phyloP scores from a whole-genome alignment of 2,113 vertebrate species.

The Gobiocypris rarus region DNA sequence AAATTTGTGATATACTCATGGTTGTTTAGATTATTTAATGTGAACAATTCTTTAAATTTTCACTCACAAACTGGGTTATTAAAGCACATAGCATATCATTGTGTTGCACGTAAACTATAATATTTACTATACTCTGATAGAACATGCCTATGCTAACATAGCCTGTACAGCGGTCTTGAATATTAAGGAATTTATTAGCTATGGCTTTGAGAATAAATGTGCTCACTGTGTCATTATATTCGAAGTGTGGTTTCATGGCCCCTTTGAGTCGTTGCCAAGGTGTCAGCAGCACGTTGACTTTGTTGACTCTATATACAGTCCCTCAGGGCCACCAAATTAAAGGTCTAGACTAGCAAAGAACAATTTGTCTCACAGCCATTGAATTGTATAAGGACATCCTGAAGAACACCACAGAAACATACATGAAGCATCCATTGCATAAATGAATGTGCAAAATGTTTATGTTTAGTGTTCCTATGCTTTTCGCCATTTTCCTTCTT shows the following conservation, averaged over 20 bases:
- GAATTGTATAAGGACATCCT: background rate
- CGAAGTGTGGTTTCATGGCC: background rate
- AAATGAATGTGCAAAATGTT: background rate
- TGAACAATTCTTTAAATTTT: background rate
- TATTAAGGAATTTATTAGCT: background rate
- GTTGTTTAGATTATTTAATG: background rate
- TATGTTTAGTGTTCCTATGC: no score
- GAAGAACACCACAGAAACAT: background rate
- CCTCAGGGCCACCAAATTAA: background rate
- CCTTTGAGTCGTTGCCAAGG: constrained; percentile 30
- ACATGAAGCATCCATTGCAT: background rate
- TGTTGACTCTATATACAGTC: constrained; percentile 23
- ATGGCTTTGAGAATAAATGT: background rate
- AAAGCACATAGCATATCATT: no score
- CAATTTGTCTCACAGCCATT: background rate
- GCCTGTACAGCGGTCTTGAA: background rate
- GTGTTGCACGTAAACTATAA: background rate
- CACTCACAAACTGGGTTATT: no score
- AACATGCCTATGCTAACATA: no score
- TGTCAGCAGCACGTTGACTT: constrained; percentile 12
- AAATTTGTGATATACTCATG: background rate
- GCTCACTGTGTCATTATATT: background rate
- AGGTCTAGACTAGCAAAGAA: constrained; percentile 6
- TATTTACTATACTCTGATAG: background rate
- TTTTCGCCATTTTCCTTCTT: background rate